phyloP scores from a whole-genome alignment of 2,888 invertebrate genomes.

The Caenorhabditis sp. region DNA sequence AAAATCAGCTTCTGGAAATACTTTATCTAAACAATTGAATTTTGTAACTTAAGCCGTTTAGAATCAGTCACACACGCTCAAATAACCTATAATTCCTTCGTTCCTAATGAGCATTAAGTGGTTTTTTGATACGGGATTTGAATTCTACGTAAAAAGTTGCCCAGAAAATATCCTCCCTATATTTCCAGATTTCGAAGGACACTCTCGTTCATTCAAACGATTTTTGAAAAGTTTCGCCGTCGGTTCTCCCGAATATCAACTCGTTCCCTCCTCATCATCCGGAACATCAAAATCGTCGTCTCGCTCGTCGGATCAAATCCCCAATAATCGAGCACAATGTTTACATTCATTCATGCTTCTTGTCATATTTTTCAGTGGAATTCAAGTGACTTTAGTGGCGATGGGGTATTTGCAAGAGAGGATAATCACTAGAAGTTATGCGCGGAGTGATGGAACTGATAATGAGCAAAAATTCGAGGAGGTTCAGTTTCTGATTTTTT shows the following conservation, averaged over 20 bases:
- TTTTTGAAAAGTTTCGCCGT: conserved; percentile 57
- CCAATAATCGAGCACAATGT: conserved; percentile 30
- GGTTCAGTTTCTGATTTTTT: conserved; percentile 94
- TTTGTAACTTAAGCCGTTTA: no score
- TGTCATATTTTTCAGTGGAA: conserved; percentile 83
- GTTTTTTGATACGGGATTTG: no score
- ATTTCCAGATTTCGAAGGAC: conserved; percentile 29
- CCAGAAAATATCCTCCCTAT: no score
- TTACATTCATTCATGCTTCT: conserved; percentile 71
- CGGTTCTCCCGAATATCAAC: conserved; percentile 60
- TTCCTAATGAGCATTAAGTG: no score
- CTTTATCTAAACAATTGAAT: no score
- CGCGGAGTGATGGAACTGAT: conserved; percentile 51
- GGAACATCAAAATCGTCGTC: not conserved
- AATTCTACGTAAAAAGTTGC: no score
- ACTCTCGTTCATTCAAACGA: conserved; percentile 12
- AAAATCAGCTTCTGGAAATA: no score
- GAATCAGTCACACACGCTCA: no score
- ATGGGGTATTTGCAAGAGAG: conserved; percentile 95
- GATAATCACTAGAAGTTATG: conserved; percentile 83
- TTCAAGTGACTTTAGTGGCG: conserved; percentile 78
- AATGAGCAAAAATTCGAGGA: conserved; percentile 80
- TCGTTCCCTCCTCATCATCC: conserved; percentile 11
- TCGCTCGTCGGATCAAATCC: conserved; percentile 15
- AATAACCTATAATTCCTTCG: no score